A percentile compares a stretch with the other conserved stretches of the same genome.
These are phyloP conservation scores for Corella eumyota DNA, from an alignment of 23 tunicate genomes.

Conservation along the genomic window DNA sequence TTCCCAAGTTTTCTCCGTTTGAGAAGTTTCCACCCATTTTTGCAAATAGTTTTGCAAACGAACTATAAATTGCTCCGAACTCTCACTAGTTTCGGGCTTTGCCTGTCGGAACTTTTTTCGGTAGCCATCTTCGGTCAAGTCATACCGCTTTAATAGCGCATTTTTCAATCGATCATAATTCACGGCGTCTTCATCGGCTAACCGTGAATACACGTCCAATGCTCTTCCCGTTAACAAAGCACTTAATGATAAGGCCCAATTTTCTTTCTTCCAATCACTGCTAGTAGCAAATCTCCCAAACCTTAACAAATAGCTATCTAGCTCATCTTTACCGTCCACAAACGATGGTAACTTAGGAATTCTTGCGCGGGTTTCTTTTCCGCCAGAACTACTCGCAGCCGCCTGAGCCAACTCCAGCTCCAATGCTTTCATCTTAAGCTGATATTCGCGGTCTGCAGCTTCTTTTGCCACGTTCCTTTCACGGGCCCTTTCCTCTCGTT, in stretches of 20 bases:
- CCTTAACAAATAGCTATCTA: conserved; percentile 22
- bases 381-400: not conserved
- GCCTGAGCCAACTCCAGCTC: conserved; percentile 9
- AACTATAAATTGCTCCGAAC: conserved; percentile 10
- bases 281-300: conserved; percentile 25
- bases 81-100: conserved; percentile 12
- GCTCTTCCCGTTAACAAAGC: conserved; percentile 23
- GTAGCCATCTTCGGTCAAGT: no score
- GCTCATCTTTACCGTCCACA: conserved; percentile 26
- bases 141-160: no score
- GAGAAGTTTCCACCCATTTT: no score
- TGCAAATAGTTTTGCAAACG: conserved; percentile 14
- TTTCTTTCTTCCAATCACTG: conserved; percentile 1
- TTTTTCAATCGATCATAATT: no score
- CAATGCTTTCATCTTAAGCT: conserved; percentile 4
- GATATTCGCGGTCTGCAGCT: conserved; percentile 1
- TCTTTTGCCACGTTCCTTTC: no score
- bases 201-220: conserved; percentile 17
- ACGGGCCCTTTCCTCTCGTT: no score
- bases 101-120: conserved; percentile 10
- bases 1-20: no score
- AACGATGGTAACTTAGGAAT: conserved; percentile 16
- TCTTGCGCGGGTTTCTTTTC: no score
- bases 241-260: conserved; percentile 18
- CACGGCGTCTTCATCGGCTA: no score